phyloP scores from a whole-genome alignment of 2,797 vertebrate species.

The Urocyon cinereoargenteus region DNA sequence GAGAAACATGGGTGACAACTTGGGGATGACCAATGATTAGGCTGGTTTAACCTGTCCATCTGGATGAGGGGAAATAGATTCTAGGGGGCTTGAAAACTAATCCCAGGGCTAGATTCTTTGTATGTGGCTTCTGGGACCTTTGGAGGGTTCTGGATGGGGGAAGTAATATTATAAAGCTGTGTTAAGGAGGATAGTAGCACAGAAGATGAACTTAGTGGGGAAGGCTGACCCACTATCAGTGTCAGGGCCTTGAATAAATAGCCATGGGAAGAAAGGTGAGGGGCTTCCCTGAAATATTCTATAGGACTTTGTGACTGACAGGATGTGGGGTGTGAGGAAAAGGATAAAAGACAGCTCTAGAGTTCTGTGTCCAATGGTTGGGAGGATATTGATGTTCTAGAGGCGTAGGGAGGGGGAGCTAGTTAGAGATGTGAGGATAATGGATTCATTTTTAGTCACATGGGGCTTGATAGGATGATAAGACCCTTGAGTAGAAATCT shows the following conservation, averaged over 20 bases:
- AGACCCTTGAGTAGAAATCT: conserved; percentile 13
- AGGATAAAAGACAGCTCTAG: neutral
- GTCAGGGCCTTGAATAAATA: neutral
- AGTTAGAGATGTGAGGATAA: neutral
- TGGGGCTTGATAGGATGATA: neutral
- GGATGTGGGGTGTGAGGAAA: neutral
- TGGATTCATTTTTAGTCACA: neutral
- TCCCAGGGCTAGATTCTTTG: neutral
- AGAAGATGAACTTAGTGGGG: neutral
- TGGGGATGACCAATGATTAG: neutral
- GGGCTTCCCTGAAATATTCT: neutral
- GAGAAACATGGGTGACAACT: neutral
- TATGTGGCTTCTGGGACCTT: neutral
- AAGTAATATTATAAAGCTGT: neutral
- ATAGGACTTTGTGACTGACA: neutral
- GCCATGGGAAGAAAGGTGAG: neutral
- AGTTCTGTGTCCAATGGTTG: neutral
- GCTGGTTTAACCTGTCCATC: neutral
- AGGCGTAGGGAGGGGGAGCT: neutral
- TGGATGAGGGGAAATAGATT: neutral
- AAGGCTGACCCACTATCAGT: neutral
- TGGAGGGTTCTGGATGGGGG: neutral
- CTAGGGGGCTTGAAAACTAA: neutral
- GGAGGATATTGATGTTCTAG: neutral
- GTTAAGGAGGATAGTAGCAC: neutral